Evolutionary conservation across 2,888 invertebrate species (phyloP), one percentile per base, ranked within the genome.

Genomic region (Allophyes oxyacanthae): DNA sequence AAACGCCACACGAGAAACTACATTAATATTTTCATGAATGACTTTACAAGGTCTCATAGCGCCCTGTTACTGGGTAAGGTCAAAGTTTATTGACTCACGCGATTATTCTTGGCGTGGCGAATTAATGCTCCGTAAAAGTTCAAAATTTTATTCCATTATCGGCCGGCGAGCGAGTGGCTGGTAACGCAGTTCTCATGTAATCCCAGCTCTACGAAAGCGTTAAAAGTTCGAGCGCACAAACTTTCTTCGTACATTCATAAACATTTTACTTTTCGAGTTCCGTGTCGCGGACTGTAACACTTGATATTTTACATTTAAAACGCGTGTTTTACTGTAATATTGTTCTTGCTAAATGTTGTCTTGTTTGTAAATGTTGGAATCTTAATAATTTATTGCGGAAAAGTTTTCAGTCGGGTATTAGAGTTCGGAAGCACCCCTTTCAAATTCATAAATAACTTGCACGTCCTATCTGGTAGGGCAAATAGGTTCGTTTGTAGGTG

Each of bases 161-260:
- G 83, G 76, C 54, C 64, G 64, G 62, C 64, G 72, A 78, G 67
- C 79, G 77, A 61, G 79, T 72, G 81, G 80, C 83, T 87, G 86
- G 89, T 92, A 91, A 91, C 87, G 88, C 91, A 84, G 84, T 90
- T 90, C 81, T 79, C 89, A 75, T 92, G 91, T 92, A 90, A 92
- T 91, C 91, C 88, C 75, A 34, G 81, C 81, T 81, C 81, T 79
- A 75, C 80, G 77, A 83, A 84, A 86, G 83, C 85, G 84, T 86
- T 86, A 83, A 87, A 90, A 88, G 84, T 90, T 90, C 63, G 25
- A 73, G 65, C 76, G 75, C 81, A 78, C 78, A 72, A 90, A 91
- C 81, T 91, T 90, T 84, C 82, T 83, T 83, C 79, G 83, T 87
- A 88, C 88, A 87, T 91, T 89, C 88, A 91, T 90, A 91, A 92